A percentile compares a stretch with the other conserved stretches of the same genome.
Conservation (phyloP, 1,140 invertebrate species). For the Hyphantria cunea region DNA sequence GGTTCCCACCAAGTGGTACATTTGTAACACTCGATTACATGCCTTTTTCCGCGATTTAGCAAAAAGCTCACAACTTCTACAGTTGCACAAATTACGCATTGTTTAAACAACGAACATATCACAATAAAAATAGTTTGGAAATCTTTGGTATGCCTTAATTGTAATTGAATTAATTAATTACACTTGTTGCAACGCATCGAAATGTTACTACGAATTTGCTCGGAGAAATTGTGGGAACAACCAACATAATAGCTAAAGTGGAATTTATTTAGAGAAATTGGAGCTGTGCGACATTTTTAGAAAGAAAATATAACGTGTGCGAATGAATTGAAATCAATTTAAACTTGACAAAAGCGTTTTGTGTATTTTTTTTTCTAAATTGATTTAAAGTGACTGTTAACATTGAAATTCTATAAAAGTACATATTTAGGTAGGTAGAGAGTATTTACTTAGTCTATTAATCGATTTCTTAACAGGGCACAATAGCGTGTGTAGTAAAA, state of each 20-base stretch:
- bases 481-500: no score
- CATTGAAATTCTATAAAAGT: no score
- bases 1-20: conserved; percentile 17
- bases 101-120: conserved; percentile 16
- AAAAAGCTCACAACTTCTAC: conserved; percentile 19
- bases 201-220: conserved; percentile 2
- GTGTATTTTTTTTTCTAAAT: no score
- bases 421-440: no score
- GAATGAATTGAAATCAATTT: no score
- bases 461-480: no score
- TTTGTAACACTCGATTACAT: conserved; percentile 27
- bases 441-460: no score
- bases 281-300: no score
- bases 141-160: conserved; percentile 21
- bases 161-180: conserved; percentile 12
- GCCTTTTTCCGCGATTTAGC: conserved; percentile 27
- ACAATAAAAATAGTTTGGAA: conserved; percentile 24
- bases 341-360: no score
- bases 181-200: not conserved
- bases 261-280: not conserved
- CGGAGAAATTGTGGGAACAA: conserved; percentile 22
- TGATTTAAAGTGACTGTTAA: no score
- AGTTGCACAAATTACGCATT: conserved; percentile 24
- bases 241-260: not conserved
- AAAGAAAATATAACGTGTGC: no score